Evolutionary conservation across 1,140 invertebrate species (phyloP).

Genomic region (Pogonomyrmex californicus): DNA sequence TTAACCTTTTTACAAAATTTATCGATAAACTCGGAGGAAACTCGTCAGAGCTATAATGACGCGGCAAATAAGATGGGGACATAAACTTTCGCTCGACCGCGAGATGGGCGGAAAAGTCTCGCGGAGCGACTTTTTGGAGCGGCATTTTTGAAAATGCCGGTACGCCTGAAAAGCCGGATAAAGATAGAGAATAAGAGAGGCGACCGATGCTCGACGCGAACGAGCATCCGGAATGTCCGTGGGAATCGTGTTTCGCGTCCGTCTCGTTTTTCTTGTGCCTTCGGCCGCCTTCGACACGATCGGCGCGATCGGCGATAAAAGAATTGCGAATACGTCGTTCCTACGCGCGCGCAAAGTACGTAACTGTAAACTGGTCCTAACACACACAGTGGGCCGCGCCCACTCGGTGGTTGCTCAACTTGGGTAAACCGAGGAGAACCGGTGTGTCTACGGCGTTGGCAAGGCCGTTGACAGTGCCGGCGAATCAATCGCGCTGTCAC

Average conservation of each 20-base stretch:
- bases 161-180: neutral
- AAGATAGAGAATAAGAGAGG: neutral
- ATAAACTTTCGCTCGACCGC: neutral
- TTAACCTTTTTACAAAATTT: conserved; percentile 24
- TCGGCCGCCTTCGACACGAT: neutral
- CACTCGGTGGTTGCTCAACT: conserved; percentile 72
- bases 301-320: conserved; percentile 28
- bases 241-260: conserved; percentile 8
- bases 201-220: neutral
- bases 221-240: neutral
- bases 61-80: neutral
- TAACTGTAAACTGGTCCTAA: conserved; percentile 76
- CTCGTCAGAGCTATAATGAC: neutral
- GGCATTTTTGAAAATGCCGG: neutral
- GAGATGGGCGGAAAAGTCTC: neutral
- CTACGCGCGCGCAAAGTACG: conserved; percentile 1
- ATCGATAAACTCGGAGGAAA: neutral
- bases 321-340: conserved; percentile 24
- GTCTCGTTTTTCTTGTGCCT: neutral
- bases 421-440: conserved; percentile 70
- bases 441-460: conserved; percentile 57
- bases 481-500: conserved; percentile 73
- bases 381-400: conserved; percentile 56
- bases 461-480: conserved; percentile 70
- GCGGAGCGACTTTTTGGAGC: neutral